phyloP scores from a whole-genome alignment of 2,797 vertebrate species.

The Acipenser ruthenus region DNA sequence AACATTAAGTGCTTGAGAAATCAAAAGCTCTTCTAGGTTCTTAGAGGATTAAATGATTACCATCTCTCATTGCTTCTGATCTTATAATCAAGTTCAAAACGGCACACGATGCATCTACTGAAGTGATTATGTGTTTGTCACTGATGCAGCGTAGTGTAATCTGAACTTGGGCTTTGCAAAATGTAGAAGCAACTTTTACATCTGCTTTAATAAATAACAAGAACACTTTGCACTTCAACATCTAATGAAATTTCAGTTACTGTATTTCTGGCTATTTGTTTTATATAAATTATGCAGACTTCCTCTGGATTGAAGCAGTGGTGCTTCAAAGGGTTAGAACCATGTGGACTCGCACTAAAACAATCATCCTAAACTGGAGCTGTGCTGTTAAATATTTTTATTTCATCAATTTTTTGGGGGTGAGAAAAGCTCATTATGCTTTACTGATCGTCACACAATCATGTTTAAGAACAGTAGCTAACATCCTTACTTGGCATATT shows the following conservation, averaged over 20 bases:
- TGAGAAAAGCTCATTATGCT: conserved; percentile 8
- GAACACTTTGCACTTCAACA: background rate
- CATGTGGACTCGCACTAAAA: conserved; percentile 22
- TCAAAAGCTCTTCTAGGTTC: conserved; percentile 58
- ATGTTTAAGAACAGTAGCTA: background rate
- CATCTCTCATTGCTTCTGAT: conserved; percentile 61
- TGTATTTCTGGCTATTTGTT: conserved; percentile 5
- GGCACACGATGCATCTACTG: conserved; percentile 55
- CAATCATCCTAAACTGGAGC: conserved; percentile 18
- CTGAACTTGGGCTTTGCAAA: conserved; percentile 18
- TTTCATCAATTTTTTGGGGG: conserved; percentile 25
- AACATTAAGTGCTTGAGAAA: conserved; percentile 34
- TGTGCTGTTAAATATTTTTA: conserved; percentile 21
- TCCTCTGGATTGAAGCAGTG: conserved; percentile 12
- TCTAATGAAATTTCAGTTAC: conserved; percentile 14
- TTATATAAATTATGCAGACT: conserved; percentile 13
- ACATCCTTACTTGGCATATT: conserved; percentile 5
- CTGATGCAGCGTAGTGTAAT: conserved; percentile 40
- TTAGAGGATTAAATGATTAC: conserved; percentile 71
- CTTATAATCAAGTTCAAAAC: conserved; percentile 71
- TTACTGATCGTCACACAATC: background rate
- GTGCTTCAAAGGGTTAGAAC: conserved; percentile 22
- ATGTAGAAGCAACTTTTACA: conserved; percentile 3
- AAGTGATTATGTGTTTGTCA: conserved; percentile 61
- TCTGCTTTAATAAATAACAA: conserved; percentile 2